Conservation (phyloP, 2,113 vertebrate species). For the Phaethornis superciliosus region DNA sequence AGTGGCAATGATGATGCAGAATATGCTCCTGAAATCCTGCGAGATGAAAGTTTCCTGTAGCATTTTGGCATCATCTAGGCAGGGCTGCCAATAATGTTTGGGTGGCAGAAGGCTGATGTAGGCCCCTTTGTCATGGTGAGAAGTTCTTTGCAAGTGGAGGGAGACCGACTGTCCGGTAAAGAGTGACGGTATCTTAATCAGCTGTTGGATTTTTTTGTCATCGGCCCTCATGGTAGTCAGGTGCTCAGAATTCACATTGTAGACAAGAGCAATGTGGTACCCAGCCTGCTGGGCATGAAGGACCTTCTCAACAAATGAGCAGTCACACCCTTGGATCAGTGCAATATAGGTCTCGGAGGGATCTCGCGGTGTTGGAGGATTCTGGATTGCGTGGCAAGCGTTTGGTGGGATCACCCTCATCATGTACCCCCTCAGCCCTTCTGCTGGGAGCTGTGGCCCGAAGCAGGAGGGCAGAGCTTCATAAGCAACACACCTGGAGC, state of each 20-base stretch:
- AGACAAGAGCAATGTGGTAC: slow-evolving; percentile 75
- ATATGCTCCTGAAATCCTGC: background rate
- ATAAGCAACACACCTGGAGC: slow-evolving; percentile 65
- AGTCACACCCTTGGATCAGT: slow-evolving; percentile 80
- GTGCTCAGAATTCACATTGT: slow-evolving; percentile 79
- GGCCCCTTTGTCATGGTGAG: background rate
- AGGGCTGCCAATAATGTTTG: slow-evolving; percentile 72
- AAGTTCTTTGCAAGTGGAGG: background rate
- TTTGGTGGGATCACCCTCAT: slow-evolving; percentile 75
- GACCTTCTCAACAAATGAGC: slow-evolving; percentile 84
- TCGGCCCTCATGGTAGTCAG: slow-evolving; percentile 77
- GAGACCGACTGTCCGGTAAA: slow-evolving; percentile 69
- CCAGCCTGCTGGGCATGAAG: slow-evolving; percentile 84
- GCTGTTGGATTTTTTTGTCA: slow-evolving; percentile 69
- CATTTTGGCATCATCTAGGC: slow-evolving; percentile 72
- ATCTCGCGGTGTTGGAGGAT: slow-evolving; percentile 64
- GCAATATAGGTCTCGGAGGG: slow-evolving; percentile 65
- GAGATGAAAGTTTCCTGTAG: background rate
- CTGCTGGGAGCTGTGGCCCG: slow-evolving; percentile 62
- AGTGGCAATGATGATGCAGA: background rate
- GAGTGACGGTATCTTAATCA: slow-evolving; percentile 81
- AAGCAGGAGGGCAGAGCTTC: slow-evolving; percentile 79
- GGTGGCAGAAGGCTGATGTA: slow-evolving; percentile 74
- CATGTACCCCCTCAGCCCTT: slow-evolving; percentile 75
- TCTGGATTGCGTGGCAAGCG: slow-evolving; percentile 75